Percentiles rank a stretch among this genome's conserved stretches.
Conservation (phyloP, 2,888 invertebrate species). For the Cephus nigrinus region DNA sequence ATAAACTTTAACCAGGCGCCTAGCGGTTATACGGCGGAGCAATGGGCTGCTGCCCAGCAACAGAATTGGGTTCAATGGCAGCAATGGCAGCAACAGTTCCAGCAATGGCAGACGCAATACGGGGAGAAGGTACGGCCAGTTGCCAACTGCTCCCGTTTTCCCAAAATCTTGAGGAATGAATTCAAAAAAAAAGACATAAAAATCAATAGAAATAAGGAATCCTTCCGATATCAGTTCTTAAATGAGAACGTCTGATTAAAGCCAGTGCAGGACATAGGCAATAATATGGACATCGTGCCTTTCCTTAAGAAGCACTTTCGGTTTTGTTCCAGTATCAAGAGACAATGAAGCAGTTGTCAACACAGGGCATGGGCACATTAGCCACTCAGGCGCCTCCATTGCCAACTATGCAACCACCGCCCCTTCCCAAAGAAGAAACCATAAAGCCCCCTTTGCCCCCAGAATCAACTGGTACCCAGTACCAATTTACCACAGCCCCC, state of each 20-base stretch:
- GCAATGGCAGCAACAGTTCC: slow-evolving; percentile 83
- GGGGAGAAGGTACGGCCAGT: slow-evolving; percentile 74
- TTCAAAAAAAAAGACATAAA: not conserved
- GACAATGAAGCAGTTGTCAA: slow-evolving; percentile 63
- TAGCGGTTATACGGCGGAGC: slow-evolving; percentile 72
- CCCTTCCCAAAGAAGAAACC: slow-evolving; percentile 60
- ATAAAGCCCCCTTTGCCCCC: slow-evolving; percentile 68
- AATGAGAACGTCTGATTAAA: not conserved
- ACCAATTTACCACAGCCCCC: slow-evolving; percentile 50
- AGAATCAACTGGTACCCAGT: slow-evolving; percentile 63
- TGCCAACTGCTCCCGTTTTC: not conserved
- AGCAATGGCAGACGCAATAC: slow-evolving; percentile 81
- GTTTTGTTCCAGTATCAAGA: slow-evolving; percentile 69
- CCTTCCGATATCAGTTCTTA: not conserved
- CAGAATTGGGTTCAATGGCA: slow-evolving; percentile 81
- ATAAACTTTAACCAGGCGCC: slow-evolving; percentile 50
- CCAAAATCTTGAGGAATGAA: not conserved
- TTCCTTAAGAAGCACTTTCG: slow-evolving; percentile 13
- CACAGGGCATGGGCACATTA: slow-evolving; percentile 47
- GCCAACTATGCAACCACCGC: slow-evolving; percentile 54
- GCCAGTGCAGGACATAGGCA: not conserved
- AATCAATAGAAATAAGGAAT: not conserved
- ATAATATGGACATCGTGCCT: not conserved
- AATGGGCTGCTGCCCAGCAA: slow-evolving; percentile 77
- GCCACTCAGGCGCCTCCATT: slow-evolving; percentile 55